phyloP scores from a whole-genome alignment of 2,797 vertebrate species.

The Eutrigla gurnardus region DNA sequence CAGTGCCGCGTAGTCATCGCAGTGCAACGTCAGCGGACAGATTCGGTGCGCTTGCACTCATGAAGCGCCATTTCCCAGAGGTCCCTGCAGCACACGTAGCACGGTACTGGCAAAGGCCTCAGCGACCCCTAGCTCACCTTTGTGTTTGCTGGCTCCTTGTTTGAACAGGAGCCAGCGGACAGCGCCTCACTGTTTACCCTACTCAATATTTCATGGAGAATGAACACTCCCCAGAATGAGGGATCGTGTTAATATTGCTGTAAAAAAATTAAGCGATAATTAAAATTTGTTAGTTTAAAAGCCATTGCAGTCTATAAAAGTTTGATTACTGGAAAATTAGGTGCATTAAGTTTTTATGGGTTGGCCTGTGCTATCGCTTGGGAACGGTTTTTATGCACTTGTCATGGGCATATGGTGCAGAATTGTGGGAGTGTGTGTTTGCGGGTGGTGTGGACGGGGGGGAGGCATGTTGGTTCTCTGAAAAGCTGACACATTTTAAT shows the following conservation, averaged over 20 bases:
- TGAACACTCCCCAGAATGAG: conserved; percentile 87
- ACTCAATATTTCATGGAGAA: conserved; percentile 86
- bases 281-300: conserved; percentile 98
- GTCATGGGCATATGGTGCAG: conserved; percentile 81
- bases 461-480: conserved; percentile 51
- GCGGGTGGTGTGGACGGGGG: conserved; percentile 34
- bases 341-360: conserved; percentile 94
- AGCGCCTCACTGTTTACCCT: conserved; percentile 79
- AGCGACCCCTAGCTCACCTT: conserved; percentile 75
- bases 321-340: conserved; percentile 99
- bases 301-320: conserved; percentile 97
- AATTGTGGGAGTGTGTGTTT: conserved; percentile 64
- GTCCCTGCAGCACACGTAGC: conserved; percentile 40
- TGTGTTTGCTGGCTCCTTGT: conserved; percentile 73
- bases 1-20: conserved; percentile 18
- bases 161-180: conserved; percentile 72
- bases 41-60: conserved; percentile 44
- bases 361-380: conserved; percentile 93
- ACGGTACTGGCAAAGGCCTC: conserved; percentile 58
- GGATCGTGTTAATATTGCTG: conserved; percentile 92
- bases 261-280: conserved; percentile 98
- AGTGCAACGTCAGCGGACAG: conserved; percentile 45
- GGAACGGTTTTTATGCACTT: conserved; percentile 94
- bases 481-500: conserved; percentile 71
- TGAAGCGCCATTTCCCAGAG: conserved; percentile 63